phyloP scores from a whole-genome alignment of 1,140 invertebrate species.

The Orchesella cincta region DNA sequence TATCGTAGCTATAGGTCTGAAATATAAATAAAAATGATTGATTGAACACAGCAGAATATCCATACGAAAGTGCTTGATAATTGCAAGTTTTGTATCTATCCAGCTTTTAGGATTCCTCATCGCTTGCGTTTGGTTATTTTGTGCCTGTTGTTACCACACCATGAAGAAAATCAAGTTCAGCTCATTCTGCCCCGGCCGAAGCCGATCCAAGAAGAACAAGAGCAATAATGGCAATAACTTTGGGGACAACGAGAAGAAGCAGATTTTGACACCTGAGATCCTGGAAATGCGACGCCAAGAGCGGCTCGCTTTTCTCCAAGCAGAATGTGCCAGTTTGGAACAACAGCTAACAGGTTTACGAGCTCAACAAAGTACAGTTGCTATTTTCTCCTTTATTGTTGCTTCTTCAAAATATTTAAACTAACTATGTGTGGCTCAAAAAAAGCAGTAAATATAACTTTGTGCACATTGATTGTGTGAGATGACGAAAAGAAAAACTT shows the following conservation, averaged over 20 bases:
- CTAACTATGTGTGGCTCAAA: too few relatives aligned
- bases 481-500: too few relatives aligned
- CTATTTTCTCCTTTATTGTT: conserved; percentile 15
- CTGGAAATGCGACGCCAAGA: conserved; percentile 38
- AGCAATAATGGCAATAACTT: not conserved
- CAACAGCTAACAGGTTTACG: conserved; percentile 39
- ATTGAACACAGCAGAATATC: too few relatives aligned
- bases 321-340: conserved; percentile 33
- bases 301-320: conserved; percentile 35
- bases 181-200: not conserved
- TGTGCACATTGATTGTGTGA: too few relatives aligned
- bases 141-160: conserved; percentile 37
- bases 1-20: too few relatives aligned
- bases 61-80: not conserved
- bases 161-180: conserved; percentile 1
- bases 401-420: too few relatives aligned
- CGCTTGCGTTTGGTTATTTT: conserved; percentile 31
- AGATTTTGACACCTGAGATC: conserved; percentile 34
- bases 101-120: conserved; percentile 36
- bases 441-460: too few relatives aligned
- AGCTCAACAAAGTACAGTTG: not conserved
- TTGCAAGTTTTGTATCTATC: not conserved
- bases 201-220: not conserved
- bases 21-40: too few relatives aligned
- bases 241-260: not conserved